These are phyloP conservation scores for Cyclargus thomasi DNA, from an alignment of 1,140 invertebrate genomes.

Conservation along the genomic window DNA sequence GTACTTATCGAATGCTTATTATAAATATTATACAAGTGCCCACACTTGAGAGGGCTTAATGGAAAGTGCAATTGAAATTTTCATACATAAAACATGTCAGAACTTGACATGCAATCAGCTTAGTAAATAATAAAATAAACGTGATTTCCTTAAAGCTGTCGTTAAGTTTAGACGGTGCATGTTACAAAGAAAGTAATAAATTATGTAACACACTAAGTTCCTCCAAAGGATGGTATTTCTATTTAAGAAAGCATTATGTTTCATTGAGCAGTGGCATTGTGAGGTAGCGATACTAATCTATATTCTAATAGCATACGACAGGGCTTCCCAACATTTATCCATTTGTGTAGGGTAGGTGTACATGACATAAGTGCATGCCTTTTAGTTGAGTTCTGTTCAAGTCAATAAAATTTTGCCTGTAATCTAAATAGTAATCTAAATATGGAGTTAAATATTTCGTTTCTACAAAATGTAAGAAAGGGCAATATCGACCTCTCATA, in stretches of 20 bases:
- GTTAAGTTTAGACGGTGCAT: not conserved
- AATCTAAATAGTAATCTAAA: too few relatives aligned
- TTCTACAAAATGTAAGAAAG: too few relatives aligned
- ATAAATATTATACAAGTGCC: slow-evolving; percentile 24
- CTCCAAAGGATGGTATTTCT: slow-evolving; percentile 25
- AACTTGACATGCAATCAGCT: not conserved
- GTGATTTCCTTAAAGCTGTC: not conserved
- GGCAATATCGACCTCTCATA: too few relatives aligned
- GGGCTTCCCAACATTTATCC: too few relatives aligned
- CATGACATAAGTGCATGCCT: too few relatives aligned
- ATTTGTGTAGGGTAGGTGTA: too few relatives aligned
- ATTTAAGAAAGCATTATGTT: slow-evolving; percentile 37
- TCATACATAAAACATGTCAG: not conserved
- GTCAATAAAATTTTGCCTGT: too few relatives aligned
- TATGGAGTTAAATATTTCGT: too few relatives aligned
- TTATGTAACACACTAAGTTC: not conserved
- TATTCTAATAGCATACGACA: slow-evolving; percentile 53
- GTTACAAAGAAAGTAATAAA: not conserved
- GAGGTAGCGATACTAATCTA: slow-evolving; percentile 50
- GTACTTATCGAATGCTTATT: slow-evolving; percentile 26
- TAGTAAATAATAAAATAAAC: not conserved
- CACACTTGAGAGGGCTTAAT: not conserved
- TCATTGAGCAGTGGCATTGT: slow-evolving; percentile 37
- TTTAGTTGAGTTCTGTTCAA: too few relatives aligned
- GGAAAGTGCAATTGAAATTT: not conserved